Evolutionary conservation across 2,113 vertebrate genomes (phyloP).

Genomic region (Odocoileus virginianus): DNA sequence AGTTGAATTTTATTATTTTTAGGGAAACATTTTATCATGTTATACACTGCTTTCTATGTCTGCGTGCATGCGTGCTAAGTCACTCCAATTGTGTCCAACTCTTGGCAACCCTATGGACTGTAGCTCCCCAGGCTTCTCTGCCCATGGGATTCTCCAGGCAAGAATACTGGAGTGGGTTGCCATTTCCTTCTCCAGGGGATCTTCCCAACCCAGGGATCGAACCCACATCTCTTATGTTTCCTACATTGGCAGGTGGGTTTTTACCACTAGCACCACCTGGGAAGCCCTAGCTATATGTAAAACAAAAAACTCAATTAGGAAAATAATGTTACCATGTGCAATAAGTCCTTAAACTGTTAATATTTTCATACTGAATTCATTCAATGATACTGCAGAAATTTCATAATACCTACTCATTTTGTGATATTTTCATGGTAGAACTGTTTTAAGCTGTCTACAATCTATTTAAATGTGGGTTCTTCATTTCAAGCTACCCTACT

Average conservation of each 20-base stretch:
- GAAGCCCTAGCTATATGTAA: neutral
- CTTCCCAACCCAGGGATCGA: neutral
- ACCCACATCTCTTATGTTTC: neutral
- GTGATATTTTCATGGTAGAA: constrained; percentile 36
- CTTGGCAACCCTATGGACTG: neutral
- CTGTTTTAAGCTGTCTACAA: neutral
- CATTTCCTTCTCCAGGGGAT: neutral
- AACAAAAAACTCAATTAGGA: neutral
- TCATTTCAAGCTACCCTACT: constrained; percentile 4
- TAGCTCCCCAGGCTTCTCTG: neutral
- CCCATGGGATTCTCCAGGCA: neutral
- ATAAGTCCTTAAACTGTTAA: neutral
- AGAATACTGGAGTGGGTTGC: neutral
- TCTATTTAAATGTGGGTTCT: neutral
- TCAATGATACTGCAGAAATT: constrained; percentile 43
- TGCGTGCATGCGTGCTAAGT: rapidly evolving
- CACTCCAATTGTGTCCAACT: neutral
- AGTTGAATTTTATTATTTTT: neutral
- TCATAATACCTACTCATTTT: neutral
- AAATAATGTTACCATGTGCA: constrained; percentile 27
- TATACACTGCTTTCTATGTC: constrained; percentile 40
- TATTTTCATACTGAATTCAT: constrained; percentile 52
- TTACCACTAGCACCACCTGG: neutral
- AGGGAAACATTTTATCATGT: neutral
- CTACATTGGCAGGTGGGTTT: neutral